These are phyloP conservation scores for Murina feae DNA, from an alignment of 2,113 vertebrate genomes.

Conservation along the genomic window DNA sequence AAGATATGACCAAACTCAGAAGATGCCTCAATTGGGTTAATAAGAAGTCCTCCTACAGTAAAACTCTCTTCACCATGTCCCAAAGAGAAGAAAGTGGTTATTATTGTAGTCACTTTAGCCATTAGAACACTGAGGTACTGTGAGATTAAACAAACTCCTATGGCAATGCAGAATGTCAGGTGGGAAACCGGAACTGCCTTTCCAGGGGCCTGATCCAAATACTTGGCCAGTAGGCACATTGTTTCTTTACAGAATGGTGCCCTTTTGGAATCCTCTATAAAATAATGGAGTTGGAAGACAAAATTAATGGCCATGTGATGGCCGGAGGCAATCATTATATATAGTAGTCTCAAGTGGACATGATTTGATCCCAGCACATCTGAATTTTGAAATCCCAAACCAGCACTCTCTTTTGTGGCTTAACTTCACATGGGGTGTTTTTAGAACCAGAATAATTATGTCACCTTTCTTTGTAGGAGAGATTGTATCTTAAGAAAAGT, in stretches of 20 bases:
- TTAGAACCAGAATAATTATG: not conserved
- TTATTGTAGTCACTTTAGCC: not conserved
- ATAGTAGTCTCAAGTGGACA: accelerated
- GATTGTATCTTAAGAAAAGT: not conserved
- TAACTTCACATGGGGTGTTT: not conserved
- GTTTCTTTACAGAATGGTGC: not conserved
- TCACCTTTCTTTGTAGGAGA: not conserved
- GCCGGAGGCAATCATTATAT: not conserved
- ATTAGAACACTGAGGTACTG: not conserved
- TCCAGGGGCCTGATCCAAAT: not conserved
- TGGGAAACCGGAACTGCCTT: not conserved
- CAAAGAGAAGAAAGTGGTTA: not conserved
- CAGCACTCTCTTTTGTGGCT: not conserved
- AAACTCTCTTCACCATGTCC: not conserved
- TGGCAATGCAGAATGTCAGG: not conserved
- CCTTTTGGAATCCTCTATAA: not conserved
- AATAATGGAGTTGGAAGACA: not conserved
- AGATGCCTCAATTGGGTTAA: not conserved
- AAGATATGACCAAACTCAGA: not conserved
- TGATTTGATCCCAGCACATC: not conserved
- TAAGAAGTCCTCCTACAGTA: not conserved
- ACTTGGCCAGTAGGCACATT: not conserved
- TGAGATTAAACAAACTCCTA: not conserved
- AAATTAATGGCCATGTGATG: not conserved
- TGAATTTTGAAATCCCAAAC: not conserved